Conservation (phyloP, 2,797 vertebrate genomes). For the Notamacropus eugenii region DNA sequence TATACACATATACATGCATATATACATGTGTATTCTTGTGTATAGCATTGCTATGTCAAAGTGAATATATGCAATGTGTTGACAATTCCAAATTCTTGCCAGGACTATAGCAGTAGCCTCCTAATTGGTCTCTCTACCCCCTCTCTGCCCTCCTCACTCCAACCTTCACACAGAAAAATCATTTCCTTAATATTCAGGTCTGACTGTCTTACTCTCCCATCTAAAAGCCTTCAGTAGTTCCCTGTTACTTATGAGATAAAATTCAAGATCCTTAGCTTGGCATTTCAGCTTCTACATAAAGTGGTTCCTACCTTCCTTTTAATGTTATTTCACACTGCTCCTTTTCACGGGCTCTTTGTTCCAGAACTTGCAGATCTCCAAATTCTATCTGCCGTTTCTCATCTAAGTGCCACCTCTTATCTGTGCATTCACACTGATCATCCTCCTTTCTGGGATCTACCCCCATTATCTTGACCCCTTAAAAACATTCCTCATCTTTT, state of each 20-base stretch:
- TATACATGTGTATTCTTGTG: not conserved
- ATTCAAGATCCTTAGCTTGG: not conserved
- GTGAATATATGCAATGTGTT: not conserved
- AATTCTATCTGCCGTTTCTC: not conserved
- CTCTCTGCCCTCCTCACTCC: not conserved
- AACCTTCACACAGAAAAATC: not conserved
- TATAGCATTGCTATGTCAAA: not conserved
- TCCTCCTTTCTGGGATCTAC: not conserved
- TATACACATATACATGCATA: not conserved
- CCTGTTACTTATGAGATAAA: not conserved
- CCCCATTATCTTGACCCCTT: not conserved
- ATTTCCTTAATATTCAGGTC: not conserved
- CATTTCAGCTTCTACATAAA: not conserved
- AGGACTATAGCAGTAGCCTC: not conserved
- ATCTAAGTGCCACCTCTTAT: not conserved
- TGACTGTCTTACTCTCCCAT: not conserved
- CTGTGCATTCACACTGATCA: not conserved
- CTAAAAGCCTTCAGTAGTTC: not conserved
- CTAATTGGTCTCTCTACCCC: not conserved
- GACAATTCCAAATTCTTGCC: not conserved
- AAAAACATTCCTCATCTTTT: not conserved
- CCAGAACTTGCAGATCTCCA: not conserved
- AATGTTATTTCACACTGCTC: not conserved
- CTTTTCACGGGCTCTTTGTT: not conserved
- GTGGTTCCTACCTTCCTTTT: not conserved